Evolutionary conservation across 2,113 vertebrate species (phyloP).

Genomic region (Tetraodon nigroviridis): DNA sequence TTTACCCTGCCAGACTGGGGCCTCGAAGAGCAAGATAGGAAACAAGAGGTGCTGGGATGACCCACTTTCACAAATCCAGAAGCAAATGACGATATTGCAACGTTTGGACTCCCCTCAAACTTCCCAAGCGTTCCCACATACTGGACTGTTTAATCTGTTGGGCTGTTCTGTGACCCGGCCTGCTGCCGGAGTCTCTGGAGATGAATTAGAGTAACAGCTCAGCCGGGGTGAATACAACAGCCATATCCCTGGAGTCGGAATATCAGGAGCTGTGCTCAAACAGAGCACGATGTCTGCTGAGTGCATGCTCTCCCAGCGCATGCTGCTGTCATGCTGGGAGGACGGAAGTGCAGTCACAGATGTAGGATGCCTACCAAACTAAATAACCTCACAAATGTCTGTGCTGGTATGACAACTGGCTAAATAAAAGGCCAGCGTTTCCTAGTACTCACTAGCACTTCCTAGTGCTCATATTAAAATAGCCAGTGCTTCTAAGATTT

Average conservation of each 20-base stretch:
- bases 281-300: slow-evolving; percentile 13
- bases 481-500: too few species aligned
- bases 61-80: slow-evolving; percentile 15
- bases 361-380: too few species aligned
- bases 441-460: too few species aligned
- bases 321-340: not conserved
- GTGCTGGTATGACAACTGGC: too few species aligned
- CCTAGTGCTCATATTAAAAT: too few species aligned
- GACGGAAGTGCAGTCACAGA: too few species aligned
- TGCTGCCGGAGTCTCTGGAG: slow-evolving; percentile 27
- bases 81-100: slow-evolving; percentile 1
- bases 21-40: slow-evolving; percentile 33
- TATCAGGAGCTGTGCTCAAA: slow-evolving; percentile 23
- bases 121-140: not conserved
- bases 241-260: slow-evolving; percentile 31
- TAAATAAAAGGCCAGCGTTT: too few species aligned
- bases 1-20: slow-evolving; percentile 33
- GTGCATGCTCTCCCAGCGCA: slow-evolving; percentile 3
- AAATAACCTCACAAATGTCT: too few species aligned
- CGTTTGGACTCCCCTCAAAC: not conserved
- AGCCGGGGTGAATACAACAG: slow-evolving; percentile 16
- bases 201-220: slow-evolving; percentile 34
- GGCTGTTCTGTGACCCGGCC: slow-evolving; percentile 20
- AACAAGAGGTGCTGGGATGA: slow-evolving; percentile 11
- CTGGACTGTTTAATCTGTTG: not conserved